Evolutionary conservation across 1,140 invertebrate species (phyloP).

Genomic region (Bursaphelenchus mucronatus): DNA sequence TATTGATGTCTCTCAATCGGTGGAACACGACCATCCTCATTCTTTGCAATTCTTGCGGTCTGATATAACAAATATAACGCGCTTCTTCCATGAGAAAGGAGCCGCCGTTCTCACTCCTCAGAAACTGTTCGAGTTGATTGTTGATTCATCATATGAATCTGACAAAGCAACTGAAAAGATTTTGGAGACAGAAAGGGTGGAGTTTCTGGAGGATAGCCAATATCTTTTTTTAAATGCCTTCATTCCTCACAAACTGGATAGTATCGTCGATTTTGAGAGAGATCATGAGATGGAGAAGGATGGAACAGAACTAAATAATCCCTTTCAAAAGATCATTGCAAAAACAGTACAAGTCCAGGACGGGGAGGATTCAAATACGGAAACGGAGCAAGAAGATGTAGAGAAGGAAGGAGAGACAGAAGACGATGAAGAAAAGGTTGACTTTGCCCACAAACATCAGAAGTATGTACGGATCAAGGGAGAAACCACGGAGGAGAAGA

Average conservation of each 20-base stretch:
- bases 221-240: slow-evolving; percentile 88
- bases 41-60: slow-evolving; percentile 87
- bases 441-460: slow-evolving; percentile 33
- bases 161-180: slow-evolving; percentile 68
- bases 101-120: slow-evolving; percentile 84
- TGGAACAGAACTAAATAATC: slow-evolving; percentile 68
- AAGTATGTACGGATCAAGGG: slow-evolving; percentile 64
- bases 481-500: slow-evolving; percentile 80
- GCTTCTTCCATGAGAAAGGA: slow-evolving; percentile 83
- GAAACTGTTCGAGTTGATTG: slow-evolving; percentile 90
- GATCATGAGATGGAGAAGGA: slow-evolving; percentile 77
- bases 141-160: slow-evolving; percentile 70
- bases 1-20: slow-evolving; percentile 96
- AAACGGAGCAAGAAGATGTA: slow-evolving; percentile 63
- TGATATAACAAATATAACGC: slow-evolving; percentile 85
- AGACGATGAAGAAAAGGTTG: slow-evolving; percentile 18
- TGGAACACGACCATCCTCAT: slow-evolving; percentile 93
- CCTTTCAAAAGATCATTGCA: slow-evolving; percentile 54
- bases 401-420: slow-evolving; percentile 62
- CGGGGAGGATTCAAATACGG: slow-evolving; percentile 48
- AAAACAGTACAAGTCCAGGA: slow-evolving; percentile 40
- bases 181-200: slow-evolving; percentile 65
- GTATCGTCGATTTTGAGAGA: slow-evolving; percentile 82
- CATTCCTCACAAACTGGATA: slow-evolving; percentile 86
- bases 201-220: slow-evolving; percentile 71